Evolutionary conservation across 2,113 vertebrate genomes (phyloP).

Genomic region (Sebastes fasciatus): DNA sequence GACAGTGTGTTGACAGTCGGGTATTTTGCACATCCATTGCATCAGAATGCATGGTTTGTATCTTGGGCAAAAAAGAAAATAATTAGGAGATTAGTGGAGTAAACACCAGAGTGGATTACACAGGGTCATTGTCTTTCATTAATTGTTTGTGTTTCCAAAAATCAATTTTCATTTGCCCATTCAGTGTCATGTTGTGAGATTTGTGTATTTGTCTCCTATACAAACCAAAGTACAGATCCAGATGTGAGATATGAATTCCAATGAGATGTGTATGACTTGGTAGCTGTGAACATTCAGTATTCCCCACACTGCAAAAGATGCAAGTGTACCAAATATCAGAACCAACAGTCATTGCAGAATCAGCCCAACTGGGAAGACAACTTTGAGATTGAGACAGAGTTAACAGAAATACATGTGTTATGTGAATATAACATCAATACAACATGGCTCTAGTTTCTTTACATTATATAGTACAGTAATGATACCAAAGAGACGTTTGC

Average conservation of each 20-base stretch:
- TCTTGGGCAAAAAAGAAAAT: neutral
- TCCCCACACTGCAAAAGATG: slow-evolving; percentile 10
- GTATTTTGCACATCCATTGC: neutral
- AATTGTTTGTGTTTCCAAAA: neutral
- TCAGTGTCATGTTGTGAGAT: neutral
- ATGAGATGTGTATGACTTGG: neutral
- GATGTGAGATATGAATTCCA: neutral
- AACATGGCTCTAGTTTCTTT: neutral
- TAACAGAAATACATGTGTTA: neutral
- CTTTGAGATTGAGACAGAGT: neutral
- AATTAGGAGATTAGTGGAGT: neutral
- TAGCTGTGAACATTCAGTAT: slow-evolving; percentile 1
- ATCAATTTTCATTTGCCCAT: neutral
- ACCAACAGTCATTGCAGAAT: neutral
- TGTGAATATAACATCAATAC: neutral
- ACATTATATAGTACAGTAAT: too few species aligned
- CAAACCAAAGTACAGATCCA: neutral
- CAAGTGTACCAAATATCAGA: neutral
- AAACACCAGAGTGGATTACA: neutral
- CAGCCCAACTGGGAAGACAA: neutral
- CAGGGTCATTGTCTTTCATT: neutral
- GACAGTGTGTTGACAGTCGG: neutral
- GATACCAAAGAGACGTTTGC: too few species aligned
- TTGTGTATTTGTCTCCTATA: neutral
- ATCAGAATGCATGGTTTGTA: neutral